A percentile compares a stretch with the other conserved stretches of the same genome.
Conservation (phyloP, 2,113 vertebrate genomes). For the Oplegnathus fasciatus region DNA sequence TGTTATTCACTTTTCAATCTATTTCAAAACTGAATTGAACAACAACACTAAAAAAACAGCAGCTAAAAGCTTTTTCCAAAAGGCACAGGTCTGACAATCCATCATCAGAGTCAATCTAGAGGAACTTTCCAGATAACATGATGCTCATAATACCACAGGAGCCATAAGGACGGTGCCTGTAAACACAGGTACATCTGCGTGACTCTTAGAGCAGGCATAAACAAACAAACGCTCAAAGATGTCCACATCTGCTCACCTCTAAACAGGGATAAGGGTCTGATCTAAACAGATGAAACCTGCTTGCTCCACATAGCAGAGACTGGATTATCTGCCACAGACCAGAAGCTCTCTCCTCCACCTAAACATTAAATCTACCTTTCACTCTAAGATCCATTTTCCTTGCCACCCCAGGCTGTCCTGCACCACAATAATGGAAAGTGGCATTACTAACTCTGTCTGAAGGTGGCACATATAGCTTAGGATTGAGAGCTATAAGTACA, state of each 20-base stretch:
- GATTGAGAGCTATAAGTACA: neutral
- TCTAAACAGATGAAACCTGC: constrained; percentile 33
- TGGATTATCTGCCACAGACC: constrained; percentile 15
- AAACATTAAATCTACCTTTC: constrained; percentile 15
- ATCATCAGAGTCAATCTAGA: neutral
- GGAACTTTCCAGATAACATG: constrained; percentile 12
- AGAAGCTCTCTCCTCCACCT: neutral
- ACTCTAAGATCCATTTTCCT: constrained; percentile 34
- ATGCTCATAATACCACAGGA: neutral
- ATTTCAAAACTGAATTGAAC: neutral
- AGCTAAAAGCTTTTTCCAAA: neutral
- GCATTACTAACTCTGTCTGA: constrained; percentile 24
- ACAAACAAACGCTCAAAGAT: constrained; percentile 21
- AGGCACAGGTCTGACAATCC: neutral
- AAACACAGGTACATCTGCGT: constrained; percentile 30
- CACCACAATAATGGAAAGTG: constrained; percentile 17
- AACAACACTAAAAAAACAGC: neutral
- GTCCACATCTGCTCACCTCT: constrained; percentile 45
- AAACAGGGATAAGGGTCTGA: constrained; percentile 24
- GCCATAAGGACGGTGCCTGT: neutral
- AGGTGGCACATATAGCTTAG: constrained; percentile 18
- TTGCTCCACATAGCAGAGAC: constrained; percentile 18
- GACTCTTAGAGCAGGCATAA: constrained; percentile 14
- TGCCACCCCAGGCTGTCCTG: constrained; percentile 8
- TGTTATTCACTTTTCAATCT: neutral